Base-by-base conservation (phyloP, 2,888 invertebrate genomes). In the Caradrina kadenii region DNA sequence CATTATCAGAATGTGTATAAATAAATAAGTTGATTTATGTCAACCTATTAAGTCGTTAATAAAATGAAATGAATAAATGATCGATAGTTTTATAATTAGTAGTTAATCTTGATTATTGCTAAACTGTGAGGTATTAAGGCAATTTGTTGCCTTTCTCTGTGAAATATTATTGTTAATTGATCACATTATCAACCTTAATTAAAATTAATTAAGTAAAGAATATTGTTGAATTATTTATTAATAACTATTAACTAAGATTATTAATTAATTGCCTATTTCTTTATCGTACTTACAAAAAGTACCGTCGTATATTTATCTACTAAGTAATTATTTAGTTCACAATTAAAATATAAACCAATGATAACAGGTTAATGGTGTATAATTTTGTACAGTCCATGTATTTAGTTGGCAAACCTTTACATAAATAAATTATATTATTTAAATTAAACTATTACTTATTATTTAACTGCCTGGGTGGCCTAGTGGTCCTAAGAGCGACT, bases 21-120 rank as follows among this genome's bases (percentile, higher is more conserved):
- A 48, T 48, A 50, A 59, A 39, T 48, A 31, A 26, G 52, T 31
- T 60, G 48, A 70, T 22, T n/a, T 15, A 48, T 60, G 63, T 22
- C 45, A 63, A 52, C 11, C 11, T 19, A 48, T 42, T 31, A 60
- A 0, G 10, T 50, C n/a, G 21, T 31, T 54, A 19, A n/a, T 71
- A 26, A 39, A 49, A 11, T 35, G n/a, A n/a, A 17, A 15, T 59
- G 54, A 17, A 15, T 26, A 26, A 50, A 54, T 55, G 8, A 48
- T 50, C 13, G 39, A 39, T 31, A n/a, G 17, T 61, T 42, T 63
- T 45, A 63, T 60, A 19, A 22, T 69, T 22, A 39, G 15, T 11
- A 45, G 63, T 69, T 11, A 49, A 59, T 55, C 17, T 59, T 39
- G 11, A 21, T 19, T 35, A 35, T 11, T 19, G 19, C n/a, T n/a